These are phyloP conservation scores for Castor canadensis DNA, from an alignment of 2,113 vertebrate species.

Conservation along the genomic window DNA sequence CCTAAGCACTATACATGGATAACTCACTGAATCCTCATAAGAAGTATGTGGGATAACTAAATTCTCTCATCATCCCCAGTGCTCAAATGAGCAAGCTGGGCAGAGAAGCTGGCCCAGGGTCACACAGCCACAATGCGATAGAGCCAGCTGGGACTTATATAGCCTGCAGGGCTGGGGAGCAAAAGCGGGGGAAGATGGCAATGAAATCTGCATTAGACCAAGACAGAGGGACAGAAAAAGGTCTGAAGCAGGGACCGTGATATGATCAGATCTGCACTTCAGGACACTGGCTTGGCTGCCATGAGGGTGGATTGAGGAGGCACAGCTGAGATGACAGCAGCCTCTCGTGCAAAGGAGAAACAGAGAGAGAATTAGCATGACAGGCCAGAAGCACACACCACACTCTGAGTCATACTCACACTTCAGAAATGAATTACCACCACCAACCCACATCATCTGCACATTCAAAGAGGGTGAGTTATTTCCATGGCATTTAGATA, in stretches of 20 bases:
- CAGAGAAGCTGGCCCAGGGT: not conserved
- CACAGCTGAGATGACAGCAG: not conserved
- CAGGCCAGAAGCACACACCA: not conserved
- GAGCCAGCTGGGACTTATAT: not conserved
- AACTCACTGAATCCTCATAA: not conserved
- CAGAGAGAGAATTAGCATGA: not conserved
- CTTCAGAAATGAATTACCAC: not conserved
- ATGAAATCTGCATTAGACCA: not conserved
- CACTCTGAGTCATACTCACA: not conserved
- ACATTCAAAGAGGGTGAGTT: not conserved
- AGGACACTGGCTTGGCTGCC: not conserved
- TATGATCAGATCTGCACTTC: not conserved
- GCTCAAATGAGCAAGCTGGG: not conserved
- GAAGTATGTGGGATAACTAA: not conserved
- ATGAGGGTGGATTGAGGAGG: not conserved
- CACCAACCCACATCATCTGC: not conserved
- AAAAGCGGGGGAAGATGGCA: not conserved
- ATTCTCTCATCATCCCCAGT: not conserved
- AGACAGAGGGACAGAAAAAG: not conserved
- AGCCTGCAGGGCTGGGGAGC: not conserved
- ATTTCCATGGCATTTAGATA: not conserved
- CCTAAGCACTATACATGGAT: not conserved
- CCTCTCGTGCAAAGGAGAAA: not conserved
- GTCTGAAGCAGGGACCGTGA: not conserved
- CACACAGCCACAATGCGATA: not conserved